These are phyloP conservation scores for Rostratula benghalensis DNA, from an alignment of 2,113 vertebrate genomes.

Conservation along the genomic window DNA sequence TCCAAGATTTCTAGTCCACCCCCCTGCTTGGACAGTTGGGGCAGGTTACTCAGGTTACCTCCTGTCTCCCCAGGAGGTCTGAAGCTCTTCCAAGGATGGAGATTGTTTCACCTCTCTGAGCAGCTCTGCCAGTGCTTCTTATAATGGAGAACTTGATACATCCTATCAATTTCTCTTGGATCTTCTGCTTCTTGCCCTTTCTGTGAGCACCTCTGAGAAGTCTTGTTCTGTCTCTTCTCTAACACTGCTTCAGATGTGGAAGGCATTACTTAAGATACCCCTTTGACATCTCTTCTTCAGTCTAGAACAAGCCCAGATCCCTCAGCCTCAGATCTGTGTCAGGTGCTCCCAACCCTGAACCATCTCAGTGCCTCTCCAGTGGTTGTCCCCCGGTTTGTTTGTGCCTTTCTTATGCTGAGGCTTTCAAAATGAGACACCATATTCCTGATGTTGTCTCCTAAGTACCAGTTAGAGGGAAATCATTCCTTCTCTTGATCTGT, in stretches of 20 bases:
- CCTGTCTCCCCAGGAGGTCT: not conserved
- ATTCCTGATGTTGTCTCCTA: not conserved
- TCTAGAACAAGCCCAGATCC: not conserved
- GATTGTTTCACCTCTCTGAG: not conserved
- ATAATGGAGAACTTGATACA: not conserved
- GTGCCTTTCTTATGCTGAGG: not conserved
- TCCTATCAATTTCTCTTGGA: not conserved
- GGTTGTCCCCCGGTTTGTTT: rapidly evolving
- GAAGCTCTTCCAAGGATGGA: not conserved
- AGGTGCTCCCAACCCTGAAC: not conserved
- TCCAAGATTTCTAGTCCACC: not conserved
- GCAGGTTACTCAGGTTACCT: not conserved
- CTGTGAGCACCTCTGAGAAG: not conserved
- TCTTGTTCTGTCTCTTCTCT: not conserved
- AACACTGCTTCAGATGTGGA: not conserved
- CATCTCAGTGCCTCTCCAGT: no score
- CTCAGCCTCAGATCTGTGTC: not conserved
- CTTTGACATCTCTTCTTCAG: not conserved
- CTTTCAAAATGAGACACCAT: not conserved
- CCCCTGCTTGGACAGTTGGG: not conserved
- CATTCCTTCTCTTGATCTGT: not conserved
- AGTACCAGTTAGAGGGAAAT: not conserved
- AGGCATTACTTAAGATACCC: not conserved
- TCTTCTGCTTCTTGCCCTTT: not conserved
- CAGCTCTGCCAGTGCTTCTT: not conserved